Evolutionary conservation across 2,888 invertebrate genomes (phyloP), one percentile per base, ranked within the genome.

Genomic region (Polydrusus cervinus): DNA sequence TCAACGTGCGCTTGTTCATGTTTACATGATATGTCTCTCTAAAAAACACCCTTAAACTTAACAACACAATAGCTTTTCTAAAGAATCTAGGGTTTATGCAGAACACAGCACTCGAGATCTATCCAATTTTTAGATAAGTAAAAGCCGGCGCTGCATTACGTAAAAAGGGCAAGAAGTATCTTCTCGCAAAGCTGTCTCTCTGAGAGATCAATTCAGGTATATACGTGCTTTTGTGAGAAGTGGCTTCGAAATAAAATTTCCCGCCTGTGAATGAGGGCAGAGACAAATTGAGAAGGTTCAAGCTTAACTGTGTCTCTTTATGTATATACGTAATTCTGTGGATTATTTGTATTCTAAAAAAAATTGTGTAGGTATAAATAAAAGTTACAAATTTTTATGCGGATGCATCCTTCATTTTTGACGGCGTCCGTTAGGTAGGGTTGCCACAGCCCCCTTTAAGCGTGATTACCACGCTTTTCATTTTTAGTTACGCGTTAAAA

Each of bases 181-280:
- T 45, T 55, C 30, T 69, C 13, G 60, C 47, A 47, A 61, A 69
- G 43, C 30, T 47, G 20, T 47, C 45, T 47, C 45, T 60, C 49
- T 43, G 25, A 69, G 49, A 61, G 61, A 69, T 69, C 69, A 57
- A 55, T 69, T 61, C 43, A 47, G 61, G 61, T 40, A 8, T n/a
- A n/a, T 60, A 69, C 69, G 69, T 69, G 69, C 61, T 47, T 34
- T 16, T 69, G 47, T 60, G 43, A 61, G 55, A 69, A 60, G 45
- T 18, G 9, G 55, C 69, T 61, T 68, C 57, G 51, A 51, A 25
- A 34, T 43, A 68, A 68, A 68, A 55, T 49, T 18, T 53, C 53
- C n/a, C 53, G 53, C 10, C 3, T 13, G 20, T 25, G 53, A 53
- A 13, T 16, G 53, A 5, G 13, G 16, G 25, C n/a, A 53, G n/a